Conservation (phyloP, 2,797 vertebrate genomes). For the Mus spretus region DNA sequence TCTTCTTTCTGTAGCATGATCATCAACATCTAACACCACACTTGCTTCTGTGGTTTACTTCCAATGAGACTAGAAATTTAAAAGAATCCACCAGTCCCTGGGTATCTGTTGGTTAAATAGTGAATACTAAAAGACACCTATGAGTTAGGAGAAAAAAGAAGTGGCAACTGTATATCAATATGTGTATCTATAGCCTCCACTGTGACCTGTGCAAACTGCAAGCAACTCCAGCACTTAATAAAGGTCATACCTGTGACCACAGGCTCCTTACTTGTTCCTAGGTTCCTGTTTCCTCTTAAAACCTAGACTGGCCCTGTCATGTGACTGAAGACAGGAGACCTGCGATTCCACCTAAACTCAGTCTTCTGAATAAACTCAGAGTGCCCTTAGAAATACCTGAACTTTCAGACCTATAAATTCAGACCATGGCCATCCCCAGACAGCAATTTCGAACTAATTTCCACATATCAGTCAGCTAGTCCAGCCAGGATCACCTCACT, state of each 20-base stretch:
- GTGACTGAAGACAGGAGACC: neutral
- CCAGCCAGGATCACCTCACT: neutral
- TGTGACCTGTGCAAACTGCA: neutral
- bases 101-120: too few species aligned
- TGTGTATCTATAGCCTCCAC: neutral
- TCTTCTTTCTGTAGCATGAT: neutral
- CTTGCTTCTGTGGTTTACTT: neutral
- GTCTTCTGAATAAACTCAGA: neutral
- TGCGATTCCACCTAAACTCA: neutral
- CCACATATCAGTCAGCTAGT: neutral
- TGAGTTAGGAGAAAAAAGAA: neutral
- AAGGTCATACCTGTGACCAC: neutral
- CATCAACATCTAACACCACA: neutral
- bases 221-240: neutral
- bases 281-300: neutral
- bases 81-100: neutral
- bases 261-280: neutral
- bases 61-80: neutral
- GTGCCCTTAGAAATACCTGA: neutral
- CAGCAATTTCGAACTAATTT: neutral
- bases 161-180: fast-evolving
- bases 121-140: fast-evolving
- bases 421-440: neutral
- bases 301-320: neutral
- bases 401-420: neutral